phyloP scores from a whole-genome alignment of 1,140 invertebrate species.

The Pseudomyrmex cubaensis region DNA sequence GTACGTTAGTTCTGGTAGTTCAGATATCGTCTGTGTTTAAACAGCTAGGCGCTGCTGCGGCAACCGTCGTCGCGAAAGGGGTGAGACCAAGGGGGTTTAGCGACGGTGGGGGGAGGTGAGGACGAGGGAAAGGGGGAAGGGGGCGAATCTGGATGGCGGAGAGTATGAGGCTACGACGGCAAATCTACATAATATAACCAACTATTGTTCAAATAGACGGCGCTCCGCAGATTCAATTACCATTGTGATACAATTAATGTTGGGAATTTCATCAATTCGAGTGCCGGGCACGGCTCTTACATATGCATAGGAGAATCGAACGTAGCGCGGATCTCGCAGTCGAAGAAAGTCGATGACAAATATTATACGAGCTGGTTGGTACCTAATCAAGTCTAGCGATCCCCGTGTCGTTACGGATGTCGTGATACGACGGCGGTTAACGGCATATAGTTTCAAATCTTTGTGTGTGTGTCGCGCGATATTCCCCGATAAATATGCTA shows the following conservation, averaged over 20 bases:
- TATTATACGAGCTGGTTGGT: conserved; percentile 70
- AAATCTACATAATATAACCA: conserved; percentile 86
- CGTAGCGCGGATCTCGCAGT: conserved; percentile 72
- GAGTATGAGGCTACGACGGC: conserved; percentile 80
- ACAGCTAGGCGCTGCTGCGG: conserved; percentile 81
- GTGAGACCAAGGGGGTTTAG: conserved; percentile 59
- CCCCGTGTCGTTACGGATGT: conserved; percentile 4
- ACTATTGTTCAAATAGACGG: conserved; percentile 86
- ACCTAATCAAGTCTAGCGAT: conserved; percentile 65
- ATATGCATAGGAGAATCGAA: conserved; percentile 85
- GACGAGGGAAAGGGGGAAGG: not conserved
- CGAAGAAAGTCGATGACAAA: conserved; percentile 76
- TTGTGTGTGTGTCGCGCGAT: not conserved
- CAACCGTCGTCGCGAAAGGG: conserved; percentile 72
- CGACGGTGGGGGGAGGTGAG: conserved; percentile 23
- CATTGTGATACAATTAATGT: conserved; percentile 86
- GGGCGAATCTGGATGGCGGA: conserved; percentile 67
- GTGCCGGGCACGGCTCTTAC: conserved; percentile 83
- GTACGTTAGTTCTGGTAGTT: conserved; percentile 83
- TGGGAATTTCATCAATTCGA: conserved; percentile 86
- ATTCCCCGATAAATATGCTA: not conserved
- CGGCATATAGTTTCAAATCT: not conserved
- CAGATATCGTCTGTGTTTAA: conserved; percentile 85
- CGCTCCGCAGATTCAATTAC: conserved; percentile 85
- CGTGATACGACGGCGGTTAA: not conserved